A percentile compares a stretch with the other conserved stretches of the same genome.
Conservation (phyloP, 1,140 invertebrate species). For the Sarcophaga peregrina region DNA sequence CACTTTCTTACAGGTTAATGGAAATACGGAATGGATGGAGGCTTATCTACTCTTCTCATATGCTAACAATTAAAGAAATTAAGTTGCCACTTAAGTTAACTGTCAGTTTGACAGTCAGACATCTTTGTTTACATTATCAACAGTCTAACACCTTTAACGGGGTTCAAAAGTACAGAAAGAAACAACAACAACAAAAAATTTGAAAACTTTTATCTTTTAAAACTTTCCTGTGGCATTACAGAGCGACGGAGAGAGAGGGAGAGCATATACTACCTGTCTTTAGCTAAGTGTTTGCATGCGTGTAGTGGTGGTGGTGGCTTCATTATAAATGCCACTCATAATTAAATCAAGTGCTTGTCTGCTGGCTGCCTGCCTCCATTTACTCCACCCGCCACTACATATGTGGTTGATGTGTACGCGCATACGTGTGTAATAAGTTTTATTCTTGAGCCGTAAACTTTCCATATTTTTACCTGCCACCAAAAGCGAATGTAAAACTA, state of each 20-base stretch:
- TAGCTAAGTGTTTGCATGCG: neutral
- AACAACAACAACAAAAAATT: no score
- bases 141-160: slow-evolving; percentile 64
- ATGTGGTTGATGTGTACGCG: neutral
- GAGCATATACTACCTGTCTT: neutral
- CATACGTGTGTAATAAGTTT: neutral
- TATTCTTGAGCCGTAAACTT: neutral
- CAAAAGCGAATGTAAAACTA: neutral
- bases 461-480: neutral
- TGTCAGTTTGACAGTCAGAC: slow-evolving; percentile 64
- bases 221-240: neutral
- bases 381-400: neutral
- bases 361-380: slow-evolving; percentile 37
- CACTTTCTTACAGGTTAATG: slow-evolving; percentile 4
- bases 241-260: neutral
- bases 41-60: neutral
- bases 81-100: slow-evolving; percentile 65
- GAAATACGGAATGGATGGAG: neutral
- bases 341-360: slow-evolving; percentile 67
- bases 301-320: neutral
- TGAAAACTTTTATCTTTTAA: neutral
- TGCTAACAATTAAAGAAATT: slow-evolving; percentile 67
- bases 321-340: slow-evolving; percentile 66
- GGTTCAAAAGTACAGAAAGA: neutral
- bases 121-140: slow-evolving; percentile 63